phyloP scores from a whole-genome alignment of 2,797 vertebrate species.

The Chrysolophus pictus region DNA sequence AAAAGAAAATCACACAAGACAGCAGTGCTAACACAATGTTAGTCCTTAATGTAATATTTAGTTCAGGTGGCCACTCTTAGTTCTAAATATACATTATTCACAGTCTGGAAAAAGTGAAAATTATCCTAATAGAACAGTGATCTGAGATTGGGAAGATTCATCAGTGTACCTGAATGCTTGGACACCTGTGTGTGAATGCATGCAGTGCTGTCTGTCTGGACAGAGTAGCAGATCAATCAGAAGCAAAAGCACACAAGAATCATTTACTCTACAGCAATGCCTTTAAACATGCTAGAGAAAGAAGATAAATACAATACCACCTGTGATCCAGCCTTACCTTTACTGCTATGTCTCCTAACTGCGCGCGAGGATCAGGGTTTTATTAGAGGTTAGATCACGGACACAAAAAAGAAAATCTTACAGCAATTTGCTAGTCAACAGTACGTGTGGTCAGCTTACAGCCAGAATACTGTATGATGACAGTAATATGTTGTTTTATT shows the following conservation, averaged over 20 bases:
- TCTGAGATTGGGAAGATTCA: neutral
- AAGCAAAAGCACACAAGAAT: neutral
- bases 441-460: neutral
- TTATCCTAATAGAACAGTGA: neutral
- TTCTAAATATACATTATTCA: neutral
- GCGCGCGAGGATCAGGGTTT: too few relatives aligned
- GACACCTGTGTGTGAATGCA: neutral
- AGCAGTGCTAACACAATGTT: neutral
- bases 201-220: fast-evolving
- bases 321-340: neutral
- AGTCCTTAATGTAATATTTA: neutral
- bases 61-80: neutral
- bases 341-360: neutral
- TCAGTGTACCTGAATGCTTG: neutral
- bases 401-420: neutral
- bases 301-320: neutral
- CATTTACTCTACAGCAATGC: neutral
- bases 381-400: neutral
- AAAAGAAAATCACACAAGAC: neutral
- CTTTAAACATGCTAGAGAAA: neutral
- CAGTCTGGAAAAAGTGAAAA: neutral
- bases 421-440: neutral
- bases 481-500: neutral
- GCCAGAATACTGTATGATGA: neutral
- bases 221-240: neutral